A percentile compares a stretch with the other conserved stretches of the same genome.
Evolutionary conservation across 1,140 invertebrate genomes (phyloP).

Genomic region (Ceratina calcarata): DNA sequence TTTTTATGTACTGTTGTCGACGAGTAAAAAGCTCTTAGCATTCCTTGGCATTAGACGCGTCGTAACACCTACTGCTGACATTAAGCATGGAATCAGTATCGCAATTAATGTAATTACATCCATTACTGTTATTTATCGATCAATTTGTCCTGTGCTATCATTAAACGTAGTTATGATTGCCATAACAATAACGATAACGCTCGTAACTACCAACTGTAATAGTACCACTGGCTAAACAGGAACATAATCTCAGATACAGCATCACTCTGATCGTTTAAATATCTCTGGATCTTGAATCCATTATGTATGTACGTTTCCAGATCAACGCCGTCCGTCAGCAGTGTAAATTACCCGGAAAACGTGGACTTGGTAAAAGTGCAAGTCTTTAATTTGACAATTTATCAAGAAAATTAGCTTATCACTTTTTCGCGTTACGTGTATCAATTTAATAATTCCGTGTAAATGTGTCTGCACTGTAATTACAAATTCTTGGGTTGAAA

Average conservation of each 20-base stretch:
- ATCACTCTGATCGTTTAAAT: constrained; percentile 4
- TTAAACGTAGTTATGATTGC: constrained; percentile 2
- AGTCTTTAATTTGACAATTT: neutral
- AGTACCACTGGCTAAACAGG: neutral
- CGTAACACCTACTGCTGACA: no score
- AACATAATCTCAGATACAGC: neutral
- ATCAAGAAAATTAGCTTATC: no score
- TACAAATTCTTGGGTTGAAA: no score
- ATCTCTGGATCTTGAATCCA: constrained; percentile 10
- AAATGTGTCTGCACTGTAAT: no score
- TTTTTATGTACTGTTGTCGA: no score
- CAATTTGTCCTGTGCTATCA: neutral
- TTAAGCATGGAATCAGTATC: neutral
- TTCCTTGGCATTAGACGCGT: no score
- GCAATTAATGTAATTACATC: constrained; percentile 6
- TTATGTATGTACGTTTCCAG: neutral
- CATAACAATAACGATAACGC: constrained; percentile 18
- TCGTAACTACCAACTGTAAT: neutral
- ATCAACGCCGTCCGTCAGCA: neutral
- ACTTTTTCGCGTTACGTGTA: no score
- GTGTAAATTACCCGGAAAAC: neutral
- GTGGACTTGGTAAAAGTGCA: neutral
- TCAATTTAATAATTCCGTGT: no score
- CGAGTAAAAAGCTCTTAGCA: no score
- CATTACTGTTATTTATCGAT: neutral